phyloP scores from a whole-genome alignment of 2,113 vertebrate genomes.

The Otocyon megalotis region DNA sequence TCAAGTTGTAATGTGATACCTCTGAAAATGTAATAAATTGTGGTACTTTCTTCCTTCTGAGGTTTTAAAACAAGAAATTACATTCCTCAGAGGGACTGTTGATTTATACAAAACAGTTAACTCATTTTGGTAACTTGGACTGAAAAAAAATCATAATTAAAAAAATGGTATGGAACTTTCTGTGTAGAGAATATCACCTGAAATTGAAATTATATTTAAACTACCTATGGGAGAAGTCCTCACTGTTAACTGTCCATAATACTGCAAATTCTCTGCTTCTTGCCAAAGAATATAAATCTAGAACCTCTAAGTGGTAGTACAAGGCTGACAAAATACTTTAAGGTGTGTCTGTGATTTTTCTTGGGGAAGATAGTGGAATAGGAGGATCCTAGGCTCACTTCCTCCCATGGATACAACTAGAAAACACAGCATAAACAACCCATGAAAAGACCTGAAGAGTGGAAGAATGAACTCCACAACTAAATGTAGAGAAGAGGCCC shows the following conservation, averaged over 20 bases:
- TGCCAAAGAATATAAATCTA: not conserved
- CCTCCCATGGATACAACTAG: not conserved
- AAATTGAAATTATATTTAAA: constrained; percentile 35
- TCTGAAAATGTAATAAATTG: constrained; percentile 14
- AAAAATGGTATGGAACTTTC: not conserved
- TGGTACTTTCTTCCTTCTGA: not conserved
- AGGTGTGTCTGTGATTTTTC: not conserved
- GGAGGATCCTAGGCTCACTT: not conserved
- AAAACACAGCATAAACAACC: not conserved
- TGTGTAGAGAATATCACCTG: constrained; percentile 37
- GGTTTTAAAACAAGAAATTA: constrained; percentile 4
- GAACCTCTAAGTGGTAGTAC: not conserved
- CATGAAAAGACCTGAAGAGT: not conserved
- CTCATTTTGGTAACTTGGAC: not conserved
- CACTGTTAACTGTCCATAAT: not conserved
- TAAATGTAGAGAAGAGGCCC: not conserved
- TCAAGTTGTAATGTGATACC: constrained; percentile 1
- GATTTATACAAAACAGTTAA: constrained; percentile 32
- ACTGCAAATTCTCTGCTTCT: not conserved
- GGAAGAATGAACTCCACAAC: not conserved
- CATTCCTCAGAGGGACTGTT: not conserved
- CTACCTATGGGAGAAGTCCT: not conserved
- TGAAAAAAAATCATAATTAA: constrained; percentile 4
- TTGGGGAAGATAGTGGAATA: not conserved
- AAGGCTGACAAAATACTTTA: not conserved